phyloP scores from a whole-genome alignment of 2,888 invertebrate species.

The Sycophila texana region DNA sequence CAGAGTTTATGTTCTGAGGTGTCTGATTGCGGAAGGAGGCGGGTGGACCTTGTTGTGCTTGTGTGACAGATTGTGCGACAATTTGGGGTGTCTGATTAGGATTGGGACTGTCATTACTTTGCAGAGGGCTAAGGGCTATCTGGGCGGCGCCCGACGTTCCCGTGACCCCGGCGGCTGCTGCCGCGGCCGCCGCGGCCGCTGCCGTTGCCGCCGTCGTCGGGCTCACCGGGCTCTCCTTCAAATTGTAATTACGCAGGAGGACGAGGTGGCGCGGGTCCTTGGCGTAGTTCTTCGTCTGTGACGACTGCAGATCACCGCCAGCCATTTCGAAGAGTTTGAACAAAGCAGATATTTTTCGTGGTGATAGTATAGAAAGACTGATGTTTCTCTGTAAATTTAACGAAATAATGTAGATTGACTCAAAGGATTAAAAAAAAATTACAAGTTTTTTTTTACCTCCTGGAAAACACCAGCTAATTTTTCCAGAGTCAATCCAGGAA shows the following conservation, averaged over 20 bases:
- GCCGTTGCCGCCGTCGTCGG: slow-evolving; percentile 79
- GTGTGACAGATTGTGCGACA: slow-evolving; percentile 66
- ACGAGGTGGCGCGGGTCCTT: slow-evolving; percentile 91
- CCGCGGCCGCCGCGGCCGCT: slow-evolving; percentile 69
- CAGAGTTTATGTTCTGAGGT: slow-evolving; percentile 68
- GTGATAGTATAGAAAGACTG: slow-evolving; percentile 91
- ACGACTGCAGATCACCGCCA: slow-evolving; percentile 87
- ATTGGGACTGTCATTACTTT: slow-evolving; percentile 79
- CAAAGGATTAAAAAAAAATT: background rate
- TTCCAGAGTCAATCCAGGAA: slow-evolving; percentile 88
- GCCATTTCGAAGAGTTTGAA: slow-evolving; percentile 93
- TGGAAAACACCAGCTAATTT: slow-evolving; percentile 87
- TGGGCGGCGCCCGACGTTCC: slow-evolving; percentile 75
- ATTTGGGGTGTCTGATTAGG: slow-evolving; percentile 73
- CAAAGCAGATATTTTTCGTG: slow-evolving; percentile 90
- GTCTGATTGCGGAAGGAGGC: slow-evolving; percentile 73
- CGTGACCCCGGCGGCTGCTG: slow-evolving; percentile 77
- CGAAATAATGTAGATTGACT: background rate
- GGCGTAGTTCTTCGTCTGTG: slow-evolving; percentile 92
- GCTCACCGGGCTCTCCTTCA: slow-evolving; percentile 84
- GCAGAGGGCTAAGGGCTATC: slow-evolving; percentile 78
- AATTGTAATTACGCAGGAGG: slow-evolving; percentile 75
- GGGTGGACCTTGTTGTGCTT: slow-evolving; percentile 64
- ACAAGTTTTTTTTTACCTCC: slow-evolving; percentile 77
- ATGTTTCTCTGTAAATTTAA: slow-evolving; percentile 82